Base-by-base conservation (phyloP, 2,797 vertebrate species). In the Phalanger gymnotis region DNA sequence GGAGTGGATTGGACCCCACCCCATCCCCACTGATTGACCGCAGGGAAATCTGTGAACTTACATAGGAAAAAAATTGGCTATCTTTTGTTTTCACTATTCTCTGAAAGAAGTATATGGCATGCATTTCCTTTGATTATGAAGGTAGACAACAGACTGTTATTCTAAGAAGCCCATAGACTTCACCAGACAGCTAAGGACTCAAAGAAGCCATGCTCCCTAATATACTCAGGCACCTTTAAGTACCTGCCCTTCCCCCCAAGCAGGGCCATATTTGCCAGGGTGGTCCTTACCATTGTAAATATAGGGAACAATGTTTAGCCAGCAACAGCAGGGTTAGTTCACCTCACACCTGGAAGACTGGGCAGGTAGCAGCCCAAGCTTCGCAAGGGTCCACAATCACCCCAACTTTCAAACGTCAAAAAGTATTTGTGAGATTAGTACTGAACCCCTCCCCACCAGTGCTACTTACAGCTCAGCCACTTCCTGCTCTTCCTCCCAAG, bases 401-500 rank as follows among this genome's bases (percentile, higher is more conserved):
- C 40, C 40, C 22, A 27, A 47, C 9, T 87, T 87, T 51, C 40
- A 27, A 47, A 87, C 51, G 40, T 47, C 73, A 47, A 87, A 87
- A 40, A 87, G 22, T 5, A 87, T 47, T 81, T 87, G 40, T 10
- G 40, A 47, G 22, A 3, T 87, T 25, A 27, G 25, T 87, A 3
- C 22, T 25, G 40, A 25, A 7, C 5, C n/a, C 5, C 40, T 6
- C 16, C 28, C 66, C 2, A 34, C 66, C 66, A 97, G 92, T 11
- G 93, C 47, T 99, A 99, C 99, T 99, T 96, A 99, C 99, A 99
- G 99, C 98, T 99, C 99, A 0, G 99, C 99, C 90, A 99, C 99
- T 98, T 99, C 99, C 99, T 99, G 99, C 97, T 99, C 99, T 97
- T 99, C 99, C 92, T 99, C 99, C 99, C 99, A 99, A 95, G 99